Evolutionary conservation across 2,113 vertebrate genomes (phyloP), one percentile per base, ranked within the genome.

Genomic region (Sander lucioperca): DNA sequence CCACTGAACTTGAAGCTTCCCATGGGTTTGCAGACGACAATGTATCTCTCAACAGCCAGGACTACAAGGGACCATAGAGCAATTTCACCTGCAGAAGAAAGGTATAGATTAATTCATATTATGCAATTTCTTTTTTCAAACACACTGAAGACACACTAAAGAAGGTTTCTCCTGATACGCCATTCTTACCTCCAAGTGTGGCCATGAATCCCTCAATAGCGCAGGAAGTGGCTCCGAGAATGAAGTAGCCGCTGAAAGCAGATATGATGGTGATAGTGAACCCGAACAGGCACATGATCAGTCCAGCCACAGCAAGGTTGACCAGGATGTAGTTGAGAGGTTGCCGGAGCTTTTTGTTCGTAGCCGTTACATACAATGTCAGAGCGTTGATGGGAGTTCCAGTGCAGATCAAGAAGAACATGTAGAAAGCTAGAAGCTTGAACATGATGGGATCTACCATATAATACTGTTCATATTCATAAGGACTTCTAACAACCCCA

Each of bases 261-360:
- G 74, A 30, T 10, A 2, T 5, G 15, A 74, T 64, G 30, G 76
- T 94, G 87, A 96, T 91, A 0, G 95, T 95, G 92, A 96, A 96
- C 51, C 96, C 96, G 6, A 95, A 96, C 39, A 23, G 18, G 54
- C 93, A 92, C 95, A 96, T 96, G 89, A 89, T 87, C 70, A 96
- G 92, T 8, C 95, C 95, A 2, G 95, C 95, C 79, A 96, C 94
- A 0, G 94, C 94, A 93, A 96, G 77, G 92, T 96, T 96, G 53
- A 96, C 94, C 77, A 96, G 84, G 89, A 97, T 95, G 79, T 94
- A 96, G 87, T 96, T 96, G 76, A 96, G 95, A 0, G 96, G 96
- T 89, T 96, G 95, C 39, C 92, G 89, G 11, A 97, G 95, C 83
- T 96, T 97, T 94, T 96, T 96, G 82, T 96, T 93, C 63, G 95